Evolutionary conservation across 2,797 vertebrate genomes (phyloP), one percentile per base, ranked within the genome.

Genomic region (Siniperca scherzeri): DNA sequence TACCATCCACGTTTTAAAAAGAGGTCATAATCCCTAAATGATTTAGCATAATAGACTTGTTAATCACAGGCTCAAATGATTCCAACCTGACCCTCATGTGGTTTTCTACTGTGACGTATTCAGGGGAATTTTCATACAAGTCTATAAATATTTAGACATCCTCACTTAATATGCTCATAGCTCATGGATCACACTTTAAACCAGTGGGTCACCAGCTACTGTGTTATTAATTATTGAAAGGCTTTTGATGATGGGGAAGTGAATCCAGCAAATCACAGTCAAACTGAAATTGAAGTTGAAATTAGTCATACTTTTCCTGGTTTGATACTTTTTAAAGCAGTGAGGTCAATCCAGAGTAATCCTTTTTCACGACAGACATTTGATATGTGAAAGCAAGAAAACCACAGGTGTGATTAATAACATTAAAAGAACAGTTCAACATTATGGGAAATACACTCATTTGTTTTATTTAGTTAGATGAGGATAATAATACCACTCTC

Each of bases 71-170:
- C 19, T 40, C 10, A 55, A 65, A 55, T 42, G 21, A 64, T 40
- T 74, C 16, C 16, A 53, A 17, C 16, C 16, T 40, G 44, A 60
- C 38, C 11, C 38, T 17, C 7, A 16, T 21, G 48, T 42, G 60
- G 40, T 60, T 78, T 70, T 52, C 8, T 62, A 8, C 25, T 33
- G 46, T 12, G 7, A 53, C 62, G 55, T n/a, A 69, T 60, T 52
- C 44, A 17, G 46, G 56, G 36, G 33, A 40, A 53, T 40, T 42
- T 66, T 44, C 17, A 9, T 46, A 9, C 0, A n/a, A 38, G 11
- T 50, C 14, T 46, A 21, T 7, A 22, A 50, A 57, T 57, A 57
- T 48, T n/a, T 36, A 36, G 12, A n/a, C 38, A 25, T 22, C 11
- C 16, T 52, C 5, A 33, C 14, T 25, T 38, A 19, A 27, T 17